Base-by-base conservation (phyloP, 1,140 invertebrate species). In the Steinernema feltiae region DNA sequence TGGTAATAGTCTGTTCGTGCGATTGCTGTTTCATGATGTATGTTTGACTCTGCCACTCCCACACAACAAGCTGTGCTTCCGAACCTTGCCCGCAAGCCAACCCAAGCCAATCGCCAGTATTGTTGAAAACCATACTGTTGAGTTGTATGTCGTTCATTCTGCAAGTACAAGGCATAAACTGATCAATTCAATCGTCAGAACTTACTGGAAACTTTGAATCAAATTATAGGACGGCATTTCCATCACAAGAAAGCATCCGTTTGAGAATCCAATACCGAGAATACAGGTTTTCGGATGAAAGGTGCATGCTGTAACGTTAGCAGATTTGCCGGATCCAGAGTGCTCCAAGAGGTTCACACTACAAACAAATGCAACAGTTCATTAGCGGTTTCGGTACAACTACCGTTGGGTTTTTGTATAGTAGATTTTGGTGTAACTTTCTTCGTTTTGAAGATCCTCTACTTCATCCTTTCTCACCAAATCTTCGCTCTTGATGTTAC, bases 1-100 rank as follows among this genome's bases (percentile, higher is more conserved):
- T 72, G n/a, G 71, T 81, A 17, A 81, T 74, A 41, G 70, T n/a
- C 17, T 76, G 76, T 7, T 72, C 77, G 72, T 98, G 96, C 0
- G 94, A 94, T 80, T 98, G 95, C 83, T 98, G 95, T 85, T 98
- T 98, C 90, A 99, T 91, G 0, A 96, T 91, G 82, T 96, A 97
- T n/a, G 93, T 94, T 88, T 98, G 94, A 90, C 94, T 97, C 87
- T 97, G 94, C 95, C 95, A 98, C 88, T 98, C 96, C 95, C 95
- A 98, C 3, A 98, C 95, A 17, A 98, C 87, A 24, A 99, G 87
- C 85, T 98, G 94, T 0, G 94, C 95, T 0, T 92, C 88, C 46
- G 91, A 90, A 0, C 91, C 89, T 21, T 81, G 78, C 30, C 86
- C 81, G 84, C 93, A 94, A 0, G 92, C 94, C 30, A 97, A 85